phyloP scores from a whole-genome alignment of 1,140 invertebrate species.

The Druon quercuslanigerum region DNA sequence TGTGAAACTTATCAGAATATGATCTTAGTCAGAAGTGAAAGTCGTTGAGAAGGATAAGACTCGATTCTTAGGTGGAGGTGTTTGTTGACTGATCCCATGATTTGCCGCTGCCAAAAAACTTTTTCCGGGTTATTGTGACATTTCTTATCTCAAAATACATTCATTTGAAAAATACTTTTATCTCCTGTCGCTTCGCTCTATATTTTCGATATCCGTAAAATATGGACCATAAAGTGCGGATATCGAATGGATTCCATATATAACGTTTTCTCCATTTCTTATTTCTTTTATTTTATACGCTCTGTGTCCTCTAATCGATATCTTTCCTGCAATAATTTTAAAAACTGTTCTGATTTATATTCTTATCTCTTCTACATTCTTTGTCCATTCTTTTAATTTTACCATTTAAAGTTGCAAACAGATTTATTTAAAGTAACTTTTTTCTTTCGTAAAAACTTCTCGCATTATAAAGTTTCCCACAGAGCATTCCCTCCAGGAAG shows the following conservation, averaged over 20 bases:
- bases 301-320: conserved; percentile 9
- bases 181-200: conserved; percentile 20
- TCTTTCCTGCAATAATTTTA: conserved; percentile 18
- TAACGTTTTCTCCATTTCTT: neutral
- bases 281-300: neutral
- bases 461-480: conserved; percentile 17
- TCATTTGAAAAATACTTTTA: conserved; percentile 26
- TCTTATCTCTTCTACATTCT: conserved; percentile 10
- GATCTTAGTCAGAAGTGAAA: neutral
- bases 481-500: conserved; percentile 12
- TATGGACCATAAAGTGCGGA: conserved; percentile 25
- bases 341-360: conserved; percentile 28
- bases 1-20: neutral
- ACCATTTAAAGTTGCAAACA: conserved; percentile 25
- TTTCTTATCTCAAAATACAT: conserved; percentile 29
- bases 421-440: conserved; percentile 26
- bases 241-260: conserved; percentile 5
- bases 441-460: conserved; percentile 10
- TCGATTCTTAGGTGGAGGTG: neutral
- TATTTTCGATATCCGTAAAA: conserved; percentile 30
- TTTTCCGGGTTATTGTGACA: conserved; percentile 28
- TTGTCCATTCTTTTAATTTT: conserved; percentile 1
- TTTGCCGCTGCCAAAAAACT: conserved; percentile 13
- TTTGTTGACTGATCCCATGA: conserved; percentile 11
- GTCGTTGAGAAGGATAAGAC: conserved; percentile 10